Evolutionary conservation across 2,797 vertebrate species (phyloP).

Genomic region (Danio jaintianensis): DNA sequence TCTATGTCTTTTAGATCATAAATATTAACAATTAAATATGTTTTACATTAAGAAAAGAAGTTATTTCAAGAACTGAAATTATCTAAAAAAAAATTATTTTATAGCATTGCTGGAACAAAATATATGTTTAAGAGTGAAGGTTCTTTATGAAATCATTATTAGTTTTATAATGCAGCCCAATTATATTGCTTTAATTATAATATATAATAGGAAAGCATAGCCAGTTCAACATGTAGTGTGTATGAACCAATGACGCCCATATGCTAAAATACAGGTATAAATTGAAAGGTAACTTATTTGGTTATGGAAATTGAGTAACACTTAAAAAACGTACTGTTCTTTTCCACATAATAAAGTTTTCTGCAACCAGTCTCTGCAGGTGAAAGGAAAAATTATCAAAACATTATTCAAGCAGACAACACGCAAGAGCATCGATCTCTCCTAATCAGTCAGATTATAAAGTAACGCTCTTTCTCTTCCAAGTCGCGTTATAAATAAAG

Average conservation of each 20-base stretch:
- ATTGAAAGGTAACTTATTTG: not conserved
- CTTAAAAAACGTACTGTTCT: not conserved
- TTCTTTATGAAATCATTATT: too few species aligned
- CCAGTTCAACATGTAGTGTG: not conserved
- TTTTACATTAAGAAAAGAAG: too few species aligned
- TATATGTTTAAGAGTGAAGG: too few species aligned
- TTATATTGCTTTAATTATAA: not conserved
- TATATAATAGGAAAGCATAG: not conserved
- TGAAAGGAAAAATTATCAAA: not conserved
- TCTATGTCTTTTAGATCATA: too few species aligned
- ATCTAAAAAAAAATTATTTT: too few species aligned
- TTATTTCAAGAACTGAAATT: too few species aligned
- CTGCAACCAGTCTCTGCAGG: not conserved
- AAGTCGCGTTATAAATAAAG: constrained; percentile 22
- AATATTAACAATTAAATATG: too few species aligned
- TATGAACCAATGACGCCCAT: not conserved
- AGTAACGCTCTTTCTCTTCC: not conserved
- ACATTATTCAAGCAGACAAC: not conserved
- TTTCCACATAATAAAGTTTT: constrained; percentile 3
- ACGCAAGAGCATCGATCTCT: not conserved
- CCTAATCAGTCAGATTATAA: not conserved
- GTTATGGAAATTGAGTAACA: not conserved
- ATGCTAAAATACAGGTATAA: not conserved
- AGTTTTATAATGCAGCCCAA: not conserved
- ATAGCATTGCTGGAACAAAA: too few species aligned